These are phyloP conservation scores for Dendrocincla fuliginosa DNA, from an alignment of 2,797 vertebrate species.

Conservation along the genomic window DNA sequence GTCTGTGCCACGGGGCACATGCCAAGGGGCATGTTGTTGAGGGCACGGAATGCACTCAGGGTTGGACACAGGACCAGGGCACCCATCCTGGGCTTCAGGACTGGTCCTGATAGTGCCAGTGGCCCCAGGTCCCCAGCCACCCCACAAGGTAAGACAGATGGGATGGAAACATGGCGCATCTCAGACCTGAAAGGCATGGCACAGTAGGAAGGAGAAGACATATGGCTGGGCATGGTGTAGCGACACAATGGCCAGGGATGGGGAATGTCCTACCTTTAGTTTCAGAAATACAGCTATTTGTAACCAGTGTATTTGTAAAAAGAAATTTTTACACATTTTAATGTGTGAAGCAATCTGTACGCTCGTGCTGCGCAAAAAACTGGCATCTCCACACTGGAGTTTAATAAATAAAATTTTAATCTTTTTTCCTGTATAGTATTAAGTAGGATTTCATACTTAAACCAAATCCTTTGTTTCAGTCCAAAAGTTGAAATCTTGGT, in stretches of 20 bases:
- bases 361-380: accelerated
- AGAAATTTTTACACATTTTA: background rate
- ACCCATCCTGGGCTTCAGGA: accelerated
- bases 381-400: background rate
- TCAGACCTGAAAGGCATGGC: background rate
- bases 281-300: background rate
- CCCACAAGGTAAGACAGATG: accelerated
- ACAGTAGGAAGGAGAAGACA: background rate
- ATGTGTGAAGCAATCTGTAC: background rate
- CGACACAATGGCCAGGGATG: background rate
- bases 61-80: too few relatives aligned
- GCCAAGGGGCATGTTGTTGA: accelerated
- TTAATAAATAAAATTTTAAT: background rate
- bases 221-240: background rate
- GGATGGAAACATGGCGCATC: accelerated
- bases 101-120: background rate
- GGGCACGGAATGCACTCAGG: background rate
- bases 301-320: background rate
- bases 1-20: background rate
- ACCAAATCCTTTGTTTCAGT: background rate
- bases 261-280: background rate
- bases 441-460: background rate
- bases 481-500: background rate
- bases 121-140: accelerated
- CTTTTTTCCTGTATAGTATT: background rate